Percentiles rank a stretch among this genome's conserved stretches.
phyloP scores from a whole-genome alignment of 2,888 invertebrate genomes.

The Trachelus iudaicus region DNA sequence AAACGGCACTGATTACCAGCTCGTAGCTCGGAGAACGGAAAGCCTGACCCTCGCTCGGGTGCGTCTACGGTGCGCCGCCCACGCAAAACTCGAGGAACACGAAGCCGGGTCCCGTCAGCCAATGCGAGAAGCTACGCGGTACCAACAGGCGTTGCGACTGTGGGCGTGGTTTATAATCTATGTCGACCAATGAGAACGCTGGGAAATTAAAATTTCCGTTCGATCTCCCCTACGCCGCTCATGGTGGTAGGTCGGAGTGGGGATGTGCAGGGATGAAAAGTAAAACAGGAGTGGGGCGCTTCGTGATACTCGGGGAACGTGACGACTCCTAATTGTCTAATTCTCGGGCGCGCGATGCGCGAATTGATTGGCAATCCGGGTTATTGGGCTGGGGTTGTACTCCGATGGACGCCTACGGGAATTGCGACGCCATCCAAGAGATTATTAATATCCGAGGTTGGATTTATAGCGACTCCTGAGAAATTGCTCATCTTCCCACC shows the following conservation, averaged over 20 bases:
- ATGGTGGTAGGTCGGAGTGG: background rate
- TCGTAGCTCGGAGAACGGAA: constrained; percentile 51
- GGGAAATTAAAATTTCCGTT: constrained; percentile 28
- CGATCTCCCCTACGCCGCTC: constrained; percentile 20
- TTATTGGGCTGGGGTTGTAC: constrained; percentile 38
- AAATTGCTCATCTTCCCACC: constrained; percentile 14
- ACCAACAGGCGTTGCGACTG: constrained; percentile 40
- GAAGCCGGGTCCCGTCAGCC: constrained; percentile 46
- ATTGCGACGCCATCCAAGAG: constrained; percentile 9
- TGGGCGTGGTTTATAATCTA: constrained; percentile 42
- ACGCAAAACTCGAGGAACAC: constrained; percentile 54
- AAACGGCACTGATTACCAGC: constrained; percentile 65
- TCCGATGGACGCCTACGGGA: constrained; percentile 13
- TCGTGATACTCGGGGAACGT: constrained; percentile 48
- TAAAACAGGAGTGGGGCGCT: constrained; percentile 7
- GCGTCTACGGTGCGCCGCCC: constrained; percentile 48
- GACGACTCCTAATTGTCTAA: constrained; percentile 67
- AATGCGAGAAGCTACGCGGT: constrained; percentile 44
- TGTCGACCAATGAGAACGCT: constrained; percentile 39
- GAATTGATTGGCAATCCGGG: constrained; percentile 59
- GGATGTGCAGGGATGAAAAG: background rate
- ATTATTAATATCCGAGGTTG: constrained; percentile 39
- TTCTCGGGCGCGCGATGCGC: constrained; percentile 59
- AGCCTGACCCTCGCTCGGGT: constrained; percentile 29
- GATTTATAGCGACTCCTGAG: constrained; percentile 19